Base-by-base conservation (phyloP, 2,888 invertebrate species). In the Volucella inflata region DNA sequence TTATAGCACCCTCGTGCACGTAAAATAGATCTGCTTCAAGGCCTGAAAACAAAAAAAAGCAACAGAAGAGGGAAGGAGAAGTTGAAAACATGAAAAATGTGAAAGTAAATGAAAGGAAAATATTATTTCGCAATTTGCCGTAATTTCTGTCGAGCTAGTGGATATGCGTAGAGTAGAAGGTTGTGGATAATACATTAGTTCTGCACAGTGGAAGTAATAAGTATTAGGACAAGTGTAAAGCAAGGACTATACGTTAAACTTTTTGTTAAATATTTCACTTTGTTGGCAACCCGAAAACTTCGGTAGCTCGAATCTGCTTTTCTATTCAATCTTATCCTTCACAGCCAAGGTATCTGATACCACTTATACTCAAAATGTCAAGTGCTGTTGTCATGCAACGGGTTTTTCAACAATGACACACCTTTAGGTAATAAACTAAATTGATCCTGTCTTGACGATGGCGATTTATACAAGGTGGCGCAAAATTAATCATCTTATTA, bases 1-100 rank as follows among this genome's bases (percentile, higher is more conserved):
- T 97, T 88, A 97, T 95, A 79, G 95, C 95, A 38, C 97, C 97
- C 90, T 96, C 96, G 85, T 96, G 93, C 12, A 97, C 97, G 91
- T 97, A 97, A 92, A 95, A 97, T 88, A 97, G 91, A 91, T 96
- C 95, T n/a, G 95, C 95, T 88, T 95, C 94, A 89, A 96, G 93
- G 89, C 95, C 96, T 96, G 93, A 44, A 44, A 30, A 21, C n/a
- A 51, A 6, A 53, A 11, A n/a, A n/a, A n/a, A n/a, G n/a, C n/a
- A n/a, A 40, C 10, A 67, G 53, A 59, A 51, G 50, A 59, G 53
- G 53, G 38, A 46, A 59, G 46, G 71, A 64, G 48, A 36, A 46
- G 42, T 16, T 42, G n/a, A 30, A 42, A 48, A 55, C 40, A 60
- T 62, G 59, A 65, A 71, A 60, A 68, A 87, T 77, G 70, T 64